Percentiles rank a stretch among this genome's conserved stretches.
phyloP scores from a whole-genome alignment of 2,888 invertebrate species.

The Mythimna loreyi region DNA sequence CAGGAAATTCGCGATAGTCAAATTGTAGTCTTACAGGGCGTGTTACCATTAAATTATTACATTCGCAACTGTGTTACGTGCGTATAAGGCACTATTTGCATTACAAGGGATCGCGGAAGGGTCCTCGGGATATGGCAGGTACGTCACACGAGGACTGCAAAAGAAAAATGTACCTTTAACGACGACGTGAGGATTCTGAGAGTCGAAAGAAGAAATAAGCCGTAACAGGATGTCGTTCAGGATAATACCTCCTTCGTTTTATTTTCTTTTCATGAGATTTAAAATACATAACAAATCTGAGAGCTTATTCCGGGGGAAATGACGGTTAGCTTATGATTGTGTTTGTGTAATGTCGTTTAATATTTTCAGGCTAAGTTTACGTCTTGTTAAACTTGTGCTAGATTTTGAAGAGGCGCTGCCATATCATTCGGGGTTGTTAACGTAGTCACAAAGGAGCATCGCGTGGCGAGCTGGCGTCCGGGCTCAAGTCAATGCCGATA shows the following conservation, averaged over 20 bases:
- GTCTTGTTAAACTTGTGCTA: constrained; percentile 46
- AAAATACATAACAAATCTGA: constrained; percentile 67
- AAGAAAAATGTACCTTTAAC: constrained; percentile 91
- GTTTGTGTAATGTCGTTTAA: constrained; percentile 37
- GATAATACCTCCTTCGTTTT: constrained; percentile 87
- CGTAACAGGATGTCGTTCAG: constrained; percentile 90
- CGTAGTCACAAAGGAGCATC: constrained; percentile 74
- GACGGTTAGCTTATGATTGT: constrained; percentile 49
- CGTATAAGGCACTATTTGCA: constrained; percentile 86
- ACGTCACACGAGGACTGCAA: constrained; percentile 88
- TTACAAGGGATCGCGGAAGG: constrained; percentile 79
- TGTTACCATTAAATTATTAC: constrained; percentile 88
- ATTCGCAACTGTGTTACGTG: constrained; percentile 87
- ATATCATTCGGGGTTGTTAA: constrained; percentile 73
- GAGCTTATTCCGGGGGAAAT: constrained; percentile 54
- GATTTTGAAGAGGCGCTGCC: constrained; percentile 67
- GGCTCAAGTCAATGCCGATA: constrained; percentile 81
- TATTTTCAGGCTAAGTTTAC: constrained; percentile 12
- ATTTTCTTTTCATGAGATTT: constrained; percentile 80
- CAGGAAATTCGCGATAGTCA: constrained; percentile 91
- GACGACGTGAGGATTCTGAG: constrained; percentile 87
- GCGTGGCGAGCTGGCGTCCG: constrained; percentile 54
- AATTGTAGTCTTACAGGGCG: constrained; percentile 90
- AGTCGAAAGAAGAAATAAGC: constrained; percentile 89
- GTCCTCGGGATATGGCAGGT: constrained; percentile 85